phyloP scores from a whole-genome alignment of 2,888 invertebrate species.

The Cerastis rubricosa region DNA sequence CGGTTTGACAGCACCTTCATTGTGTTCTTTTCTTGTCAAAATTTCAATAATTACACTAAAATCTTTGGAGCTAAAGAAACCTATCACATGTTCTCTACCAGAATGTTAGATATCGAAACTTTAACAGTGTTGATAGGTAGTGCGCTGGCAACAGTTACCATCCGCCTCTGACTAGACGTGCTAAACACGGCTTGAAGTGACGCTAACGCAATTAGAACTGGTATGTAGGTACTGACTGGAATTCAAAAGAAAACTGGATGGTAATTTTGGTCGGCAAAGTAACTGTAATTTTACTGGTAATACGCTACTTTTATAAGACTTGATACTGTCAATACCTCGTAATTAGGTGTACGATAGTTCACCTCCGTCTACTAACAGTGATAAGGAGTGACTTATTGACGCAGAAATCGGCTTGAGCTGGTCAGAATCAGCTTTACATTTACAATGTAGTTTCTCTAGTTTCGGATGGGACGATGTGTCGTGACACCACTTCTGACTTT shows the following conservation, averaged over 20 bases:
- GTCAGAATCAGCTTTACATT: not conserved
- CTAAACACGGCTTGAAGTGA: constrained; percentile 49
- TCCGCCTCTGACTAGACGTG: constrained; percentile 35
- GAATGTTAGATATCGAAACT: not conserved
- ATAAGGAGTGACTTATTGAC: not conserved
- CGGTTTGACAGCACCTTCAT: not conserved
- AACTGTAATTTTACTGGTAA: constrained; percentile 8
- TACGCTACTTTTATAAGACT: not conserved
- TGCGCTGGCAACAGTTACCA: constrained; percentile 18
- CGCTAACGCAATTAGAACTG: constrained; percentile 56
- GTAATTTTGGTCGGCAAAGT: not conserved
- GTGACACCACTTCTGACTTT: not conserved
- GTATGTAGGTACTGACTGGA: constrained; percentile 28
- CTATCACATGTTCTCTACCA: not conserved
- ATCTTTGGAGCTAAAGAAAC: not conserved
- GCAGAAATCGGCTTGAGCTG: not conserved
- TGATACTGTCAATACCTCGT: not conserved
- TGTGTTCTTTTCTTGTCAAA: not conserved
- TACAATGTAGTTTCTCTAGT: not conserved
- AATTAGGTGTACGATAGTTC: not conserved
- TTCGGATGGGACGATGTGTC: not conserved
- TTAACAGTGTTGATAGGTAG: not conserved
- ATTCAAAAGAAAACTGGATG: constrained; percentile 28
- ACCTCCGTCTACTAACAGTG: not conserved
- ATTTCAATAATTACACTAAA: not conserved